These are phyloP conservation scores for Drosophila pruinosa DNA, from an alignment of 1,140 invertebrate species.

Conservation along the genomic window DNA sequence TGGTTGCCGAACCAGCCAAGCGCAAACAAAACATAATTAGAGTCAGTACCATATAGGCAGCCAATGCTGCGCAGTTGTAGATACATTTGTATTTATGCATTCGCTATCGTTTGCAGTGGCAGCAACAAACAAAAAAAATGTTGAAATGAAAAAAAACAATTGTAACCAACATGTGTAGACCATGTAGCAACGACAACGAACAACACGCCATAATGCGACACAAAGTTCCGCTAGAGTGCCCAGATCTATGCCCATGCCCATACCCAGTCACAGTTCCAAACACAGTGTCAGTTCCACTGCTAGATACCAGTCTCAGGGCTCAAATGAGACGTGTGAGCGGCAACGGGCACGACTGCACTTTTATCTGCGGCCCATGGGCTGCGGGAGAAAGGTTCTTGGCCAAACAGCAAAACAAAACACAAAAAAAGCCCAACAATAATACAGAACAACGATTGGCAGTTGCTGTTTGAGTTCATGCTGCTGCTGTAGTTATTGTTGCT, in stretches of 20 bases:
- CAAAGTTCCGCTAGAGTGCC: slow-evolving; percentile 76
- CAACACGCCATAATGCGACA: slow-evolving; percentile 71
- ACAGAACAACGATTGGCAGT: slow-evolving; percentile 20
- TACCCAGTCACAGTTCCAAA: slow-evolving; percentile 4
- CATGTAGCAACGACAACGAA: slow-evolving; percentile 75
- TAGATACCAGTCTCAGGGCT: slow-evolving; percentile 26
- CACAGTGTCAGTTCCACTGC: not conserved
- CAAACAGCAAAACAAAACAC: slow-evolving; percentile 15
- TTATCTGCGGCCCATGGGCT: slow-evolving; percentile 15
- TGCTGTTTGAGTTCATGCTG: slow-evolving; percentile 49
- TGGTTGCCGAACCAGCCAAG: slow-evolving; percentile 50
- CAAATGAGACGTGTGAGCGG: slow-evolving; percentile 44
- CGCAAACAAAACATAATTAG: slow-evolving; percentile 73
- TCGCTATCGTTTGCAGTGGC: slow-evolving; percentile 38
- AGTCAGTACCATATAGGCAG: slow-evolving; percentile 25
- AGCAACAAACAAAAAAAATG: slow-evolving; percentile 27
- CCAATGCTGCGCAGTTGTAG: slow-evolving; percentile 36
- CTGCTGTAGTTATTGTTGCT: slow-evolving; percentile 50
- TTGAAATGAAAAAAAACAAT: slow-evolving; percentile 48
- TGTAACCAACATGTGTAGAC: slow-evolving; percentile 68
- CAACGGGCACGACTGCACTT: slow-evolving; percentile 47
- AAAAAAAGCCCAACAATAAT: slow-evolving; percentile 19
- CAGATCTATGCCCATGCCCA: slow-evolving; percentile 52
- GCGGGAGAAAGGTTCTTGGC: slow-evolving; percentile 45
- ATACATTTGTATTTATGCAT: slow-evolving; percentile 69